A percentile compares a stretch with the other conserved stretches of the same genome.
Evolutionary conservation across 2,888 invertebrate species (phyloP).

Genomic region (Mellilla xanthometata): DNA sequence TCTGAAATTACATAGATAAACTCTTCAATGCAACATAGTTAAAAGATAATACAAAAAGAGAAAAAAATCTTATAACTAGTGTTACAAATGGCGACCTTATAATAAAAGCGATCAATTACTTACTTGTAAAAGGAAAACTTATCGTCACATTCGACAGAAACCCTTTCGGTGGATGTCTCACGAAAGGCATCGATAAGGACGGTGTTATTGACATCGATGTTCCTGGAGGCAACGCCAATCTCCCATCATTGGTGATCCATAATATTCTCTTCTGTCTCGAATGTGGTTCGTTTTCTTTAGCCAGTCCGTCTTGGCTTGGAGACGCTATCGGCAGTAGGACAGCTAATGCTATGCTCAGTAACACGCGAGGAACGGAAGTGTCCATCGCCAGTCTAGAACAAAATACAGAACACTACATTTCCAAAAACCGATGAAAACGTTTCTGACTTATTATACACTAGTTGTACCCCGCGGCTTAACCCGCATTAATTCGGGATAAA

Average conservation of each 20-base stretch:
- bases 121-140: slow-evolving; percentile 92
- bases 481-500: too few species aligned
- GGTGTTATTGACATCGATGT: slow-evolving; percentile 91
- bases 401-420: too few species aligned
- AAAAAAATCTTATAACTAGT: too few species aligned
- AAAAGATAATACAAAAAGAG: too few species aligned
- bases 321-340: slow-evolving; percentile 70
- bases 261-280: slow-evolving; percentile 91
- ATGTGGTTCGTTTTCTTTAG: slow-evolving; percentile 81
- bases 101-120: too few species aligned
- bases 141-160: slow-evolving; percentile 93
- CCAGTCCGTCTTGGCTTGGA: slow-evolving; percentile 51
- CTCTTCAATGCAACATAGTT: too few species aligned
- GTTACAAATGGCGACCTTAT: too few species aligned
- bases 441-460: too few species aligned
- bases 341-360: slow-evolving; percentile 73
- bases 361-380: slow-evolving; percentile 63
- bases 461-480: too few species aligned
- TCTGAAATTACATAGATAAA: too few species aligned
- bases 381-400: slow-evolving; percentile 70
- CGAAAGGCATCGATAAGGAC: slow-evolving; percentile 91
- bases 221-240: slow-evolving; percentile 92
- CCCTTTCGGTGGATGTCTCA: slow-evolving; percentile 92
- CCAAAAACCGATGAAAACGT: too few species aligned
- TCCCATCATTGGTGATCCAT: slow-evolving; percentile 93